Base-by-base conservation (phyloP, 1,140 invertebrate species). In the Penaeus chinensis region DNA sequence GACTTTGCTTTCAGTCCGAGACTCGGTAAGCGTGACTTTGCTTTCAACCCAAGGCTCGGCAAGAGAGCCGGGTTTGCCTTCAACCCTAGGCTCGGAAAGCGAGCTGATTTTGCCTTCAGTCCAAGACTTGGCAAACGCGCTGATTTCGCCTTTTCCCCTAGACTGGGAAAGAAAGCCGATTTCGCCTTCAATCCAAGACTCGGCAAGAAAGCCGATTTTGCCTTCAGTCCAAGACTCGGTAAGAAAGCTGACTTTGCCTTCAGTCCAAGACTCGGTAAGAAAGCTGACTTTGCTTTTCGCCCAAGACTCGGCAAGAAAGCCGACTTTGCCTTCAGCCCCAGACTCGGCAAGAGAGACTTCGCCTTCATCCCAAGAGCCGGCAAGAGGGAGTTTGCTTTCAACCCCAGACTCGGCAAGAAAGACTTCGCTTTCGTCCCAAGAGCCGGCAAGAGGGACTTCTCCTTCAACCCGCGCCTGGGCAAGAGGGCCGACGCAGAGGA, bases 181-280 rank as follows among this genome's bases (percentile, higher is more conserved):
- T 85, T 85, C 19, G 84, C 84, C 37, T 85, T 85, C n/a, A 42
- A 18, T 19, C 84, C 84, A 54, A 79, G 84, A 24, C 77, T 79
- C 11, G 84, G 84, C 11, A 85, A 80, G 37, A 63, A 54, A 22
- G 62, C 32, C 0, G 63, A 79, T 2, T 85, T 85, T 65, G 84
- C 77, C 10, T 85, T 85, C 37, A 19, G 22, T 24, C 77, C 84
- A 24, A 85, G 84, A 66, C 37, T 79, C 3, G 84, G 84, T 2
- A 85, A 80, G 76, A 65, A 32, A 54, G 27, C 32, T 32, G 27
- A 78, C 54, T 81, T 63, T 27, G 20, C 69, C 13, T 74, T 74
- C 24, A 74, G 5, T 2, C 69, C 69, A 32, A 74, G 69, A 74
- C 5, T n/a, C 20, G 69, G 69, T 16, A 74, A 74, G 69, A 74